These are phyloP conservation scores for Neria commutata DNA, from an alignment of 2,888 invertebrate genomes.

Conservation along the genomic window DNA sequence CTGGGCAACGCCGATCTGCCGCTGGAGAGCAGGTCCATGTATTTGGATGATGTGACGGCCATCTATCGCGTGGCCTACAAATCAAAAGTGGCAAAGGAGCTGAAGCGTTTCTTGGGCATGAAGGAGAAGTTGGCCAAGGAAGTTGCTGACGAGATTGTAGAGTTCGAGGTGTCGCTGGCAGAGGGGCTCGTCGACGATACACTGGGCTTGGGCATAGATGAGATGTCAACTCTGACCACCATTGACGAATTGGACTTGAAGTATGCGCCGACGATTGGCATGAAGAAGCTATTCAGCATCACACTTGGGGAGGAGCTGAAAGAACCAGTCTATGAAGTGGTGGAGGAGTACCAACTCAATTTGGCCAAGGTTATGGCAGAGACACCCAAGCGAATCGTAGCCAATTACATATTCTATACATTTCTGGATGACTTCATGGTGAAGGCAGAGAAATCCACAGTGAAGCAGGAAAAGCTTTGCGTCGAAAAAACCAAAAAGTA, in stretches of 20 bases:
- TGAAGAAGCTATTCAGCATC: slow-evolving; percentile 41
- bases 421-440: slow-evolving; percentile 42
- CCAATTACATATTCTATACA: slow-evolving; percentile 54
- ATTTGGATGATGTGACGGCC: slow-evolving; percentile 32
- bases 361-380: slow-evolving; percentile 34
- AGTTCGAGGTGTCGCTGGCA: slow-evolving; percentile 51
- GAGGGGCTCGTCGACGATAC: slow-evolving; percentile 39
- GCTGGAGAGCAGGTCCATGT: slow-evolving; percentile 39
- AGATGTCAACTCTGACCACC: slow-evolving; percentile 31
- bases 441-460: slow-evolving; percentile 21
- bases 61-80: slow-evolving; percentile 25
- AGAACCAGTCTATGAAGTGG: slow-evolving; percentile 42
- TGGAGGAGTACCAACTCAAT: slow-evolving; percentile 42
- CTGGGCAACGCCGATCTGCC: slow-evolving; percentile 39
- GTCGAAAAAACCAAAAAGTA: slow-evolving; percentile 37
- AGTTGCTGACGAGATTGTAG: slow-evolving; percentile 45
- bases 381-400: slow-evolving; percentile 41
- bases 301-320: slow-evolving; percentile 37
- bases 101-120: slow-evolving; percentile 40
- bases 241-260: slow-evolving; percentile 36
- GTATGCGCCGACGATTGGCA: slow-evolving; percentile 42
- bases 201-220: slow-evolving; percentile 31
- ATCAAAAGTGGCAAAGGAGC: slow-evolving; percentile 25
- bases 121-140: slow-evolving; percentile 24
- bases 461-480: slow-evolving; percentile 35